Base-by-base conservation (phyloP, 2,888 invertebrate genomes). In the Rosalia funebris region DNA sequence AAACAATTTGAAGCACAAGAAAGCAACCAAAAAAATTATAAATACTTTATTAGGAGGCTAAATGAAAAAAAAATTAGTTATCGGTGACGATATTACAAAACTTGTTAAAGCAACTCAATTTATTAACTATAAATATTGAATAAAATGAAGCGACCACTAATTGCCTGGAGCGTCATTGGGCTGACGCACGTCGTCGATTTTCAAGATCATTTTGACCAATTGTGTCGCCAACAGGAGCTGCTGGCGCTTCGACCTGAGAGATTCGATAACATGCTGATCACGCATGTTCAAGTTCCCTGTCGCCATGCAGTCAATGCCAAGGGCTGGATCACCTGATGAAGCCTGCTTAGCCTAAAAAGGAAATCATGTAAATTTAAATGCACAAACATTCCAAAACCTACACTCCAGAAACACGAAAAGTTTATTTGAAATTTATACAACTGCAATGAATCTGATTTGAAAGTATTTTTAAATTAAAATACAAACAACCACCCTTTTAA, bases 131-230 rank as follows among this genome's bases (percentile, higher is more conserved):
- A 42, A 7, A 39, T 39, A 9, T 15, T n/a, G n/a, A 34, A 42
- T 14, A 44, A n/a, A 25, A 44, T n/a, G 25, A 50, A 12, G 9
- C 10, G 31, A 53, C 11, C 31, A 16, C 56, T 57, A 57, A 50
- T 45, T 11, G 1, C 69, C 66, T 47, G 68, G 69, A 9, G 32
- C 25, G 41, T 72, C 71, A 57, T 65, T 70, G 0, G 75, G 75
- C 14, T 73, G 73, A 52, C 77, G 68, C 36, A 99, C 93, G 80
- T 99, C 99, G 80, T 99, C 99, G 62, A 99, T 99, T 84, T 99
- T 99, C 69, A 99, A 87, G 69, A 99, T 98, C 99, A 99, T 99
- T 82, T 98, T 97, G 52, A 98, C 98, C 65, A 99, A 87, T 78
- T 99, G 99, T 0, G 98, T 96, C 14, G 99, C 98, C 70, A 99